Evolutionary conservation across 2,113 vertebrate genomes (phyloP), one percentile per base, ranked within the genome.

Genomic region (Trogon melanurus): DNA sequence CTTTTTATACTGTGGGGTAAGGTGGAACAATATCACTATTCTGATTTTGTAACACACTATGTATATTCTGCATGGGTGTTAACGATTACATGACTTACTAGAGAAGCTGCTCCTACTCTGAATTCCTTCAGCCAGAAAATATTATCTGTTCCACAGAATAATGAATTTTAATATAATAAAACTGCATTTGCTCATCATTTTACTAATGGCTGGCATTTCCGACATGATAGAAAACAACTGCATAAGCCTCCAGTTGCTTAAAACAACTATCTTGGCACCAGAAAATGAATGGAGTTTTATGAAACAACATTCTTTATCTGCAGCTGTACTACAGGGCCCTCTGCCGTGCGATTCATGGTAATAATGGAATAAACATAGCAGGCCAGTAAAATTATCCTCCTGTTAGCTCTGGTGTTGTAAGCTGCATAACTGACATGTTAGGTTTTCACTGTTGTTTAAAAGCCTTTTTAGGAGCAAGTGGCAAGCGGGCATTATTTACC

Each of bases 281-380:
- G 82, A 12, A 47, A 48, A 58, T 2, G 66, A 69, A 45, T 0
- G 60, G 45, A 25, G 75, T 54, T 89, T 91, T 56, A 8, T 3
- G 22, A 72, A 64, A 27, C 1, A 23, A 54, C 34, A 16, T 23
- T 38, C 32, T 48, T 57, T 4, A 36, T 18, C n/a, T 70, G 90
- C 85, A 86, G 94, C 69, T 97, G 89, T 94, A 62, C 89, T 45
- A 91, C 91, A 69, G 95, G 79, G 97, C 97, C 96, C 97, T 97
- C 97, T 97, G 92, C 97, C 19, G 96, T 69, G 93, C 48, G 7
- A 78, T 30, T 20, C n/a, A 73, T 7, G 83, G 6, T 9, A 70
- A 94, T 50, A 21, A 78, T 22, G 58, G 50, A 71, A 89, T 36
- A 53, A n/a, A 38, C 21, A 5, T 23, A 57, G 54, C 48, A 60